Base-by-base conservation (phyloP, 2,888 invertebrate species). In the Papilio elwesi region DNA sequence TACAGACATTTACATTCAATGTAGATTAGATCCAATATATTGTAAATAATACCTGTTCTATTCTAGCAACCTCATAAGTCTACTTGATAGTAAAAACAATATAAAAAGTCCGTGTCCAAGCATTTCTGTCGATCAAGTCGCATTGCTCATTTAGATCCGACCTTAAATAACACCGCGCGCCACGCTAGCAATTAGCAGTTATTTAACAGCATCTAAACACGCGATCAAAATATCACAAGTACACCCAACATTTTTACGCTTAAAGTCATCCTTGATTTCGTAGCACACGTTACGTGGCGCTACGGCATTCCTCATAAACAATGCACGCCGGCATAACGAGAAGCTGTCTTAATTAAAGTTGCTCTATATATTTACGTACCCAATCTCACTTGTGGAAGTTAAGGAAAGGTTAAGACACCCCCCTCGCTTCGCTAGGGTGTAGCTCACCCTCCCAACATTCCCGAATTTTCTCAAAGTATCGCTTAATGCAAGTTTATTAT, bases 401-500 rank as follows among this genome's bases (percentile, higher is more conserved):
- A 90, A 87, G 89, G 89, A 90, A 91, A 91, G 91, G 90, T 91
- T 90, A 89, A 89, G 85, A 82, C 86, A 78, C 82, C 82, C 81
- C 81, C 74, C 73, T 74, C 82, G 82, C 80, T 81, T 74, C 73
- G 74, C 76, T 72, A 67, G 70, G 73, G 75, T 74, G 76, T 15
- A 75, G 76, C 63, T 4, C 78, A 76, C 79, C 77, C 78, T 68
- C 78, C 77, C 81, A 78, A 83, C 87, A 86, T 88, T 89, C 88
- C 88, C 90, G 85, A 91, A 90, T 89, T 89, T 87, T 86, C 89
- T 87, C 84, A 88, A 89, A 92, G 92, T 93, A 92, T 90, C 91
- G 89, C 87, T 90, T 90, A 89, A 91, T 91, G 87, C 89, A 90
- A 89, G 87, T 92, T 92, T 91, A 91, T 92, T 92, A 92, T 92